Evolutionary conservation across 2,113 vertebrate species (phyloP).

Genomic region (Nothoprocta perdicaria): DNA sequence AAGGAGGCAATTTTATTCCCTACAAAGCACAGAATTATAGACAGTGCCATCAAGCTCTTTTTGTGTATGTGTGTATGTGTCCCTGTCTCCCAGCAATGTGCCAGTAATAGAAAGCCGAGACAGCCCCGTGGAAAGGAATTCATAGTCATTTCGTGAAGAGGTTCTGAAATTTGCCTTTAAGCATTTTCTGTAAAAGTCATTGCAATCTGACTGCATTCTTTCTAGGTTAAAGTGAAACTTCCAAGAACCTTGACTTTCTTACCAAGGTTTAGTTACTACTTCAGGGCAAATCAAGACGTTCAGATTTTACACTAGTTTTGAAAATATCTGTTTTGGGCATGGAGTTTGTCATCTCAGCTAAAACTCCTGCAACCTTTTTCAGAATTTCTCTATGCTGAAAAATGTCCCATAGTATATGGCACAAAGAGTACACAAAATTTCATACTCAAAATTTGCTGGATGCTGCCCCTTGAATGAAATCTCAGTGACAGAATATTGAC

Average conservation of each 20-base stretch:
- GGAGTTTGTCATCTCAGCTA: background rate
- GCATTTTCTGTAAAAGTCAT: background rate
- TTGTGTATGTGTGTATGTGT: background rate
- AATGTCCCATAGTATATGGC: background rate
- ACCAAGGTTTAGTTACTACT: background rate
- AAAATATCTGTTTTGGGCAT: background rate
- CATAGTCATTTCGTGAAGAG: constrained; percentile 25
- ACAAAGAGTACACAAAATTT: background rate
- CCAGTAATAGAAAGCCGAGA: background rate
- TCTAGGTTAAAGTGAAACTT: constrained; percentile 27
- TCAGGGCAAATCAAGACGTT: background rate
- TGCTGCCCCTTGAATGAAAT: background rate
- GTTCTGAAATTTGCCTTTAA: constrained; percentile 33
- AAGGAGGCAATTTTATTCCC: constrained; percentile 43
- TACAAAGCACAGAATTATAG: background rate
- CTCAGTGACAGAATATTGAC: background rate
- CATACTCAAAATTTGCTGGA: background rate
- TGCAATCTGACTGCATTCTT: background rate
- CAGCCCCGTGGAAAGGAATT: background rate
- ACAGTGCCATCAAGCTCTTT: background rate
- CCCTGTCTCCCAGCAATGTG: background rate
- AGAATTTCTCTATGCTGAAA: background rate
- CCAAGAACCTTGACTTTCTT: background rate
- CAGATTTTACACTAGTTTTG: background rate
- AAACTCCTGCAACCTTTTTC: background rate